Conservation (phyloP, 2,113 vertebrate species). For the Myanophis thanlyinensis region DNA sequence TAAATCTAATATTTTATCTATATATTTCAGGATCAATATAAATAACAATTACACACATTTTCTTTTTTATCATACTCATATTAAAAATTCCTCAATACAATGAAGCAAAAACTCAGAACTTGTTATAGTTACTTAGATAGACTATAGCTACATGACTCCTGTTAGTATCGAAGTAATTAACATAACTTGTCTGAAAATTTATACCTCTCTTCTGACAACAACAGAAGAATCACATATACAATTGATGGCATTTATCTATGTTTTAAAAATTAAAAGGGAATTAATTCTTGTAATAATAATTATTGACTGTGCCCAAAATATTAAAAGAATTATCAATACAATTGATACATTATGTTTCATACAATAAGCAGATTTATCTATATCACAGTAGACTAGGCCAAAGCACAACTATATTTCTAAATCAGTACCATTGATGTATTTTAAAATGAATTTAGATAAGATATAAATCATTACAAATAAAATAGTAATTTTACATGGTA, state of each 20-base stretch:
- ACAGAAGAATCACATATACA: neutral
- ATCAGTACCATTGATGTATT: neutral
- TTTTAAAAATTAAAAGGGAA: neutral
- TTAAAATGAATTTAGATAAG: neutral
- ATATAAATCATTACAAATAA: neutral
- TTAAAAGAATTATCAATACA: neutral
- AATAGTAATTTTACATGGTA: neutral
- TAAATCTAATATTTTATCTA: neutral
- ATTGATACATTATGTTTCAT: conserved; percentile 35
- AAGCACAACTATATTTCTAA: conserved; percentile 13
- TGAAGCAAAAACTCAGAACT: conserved; percentile 36
- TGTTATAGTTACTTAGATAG: conserved; percentile 26
- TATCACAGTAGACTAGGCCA: conserved; percentile 12
- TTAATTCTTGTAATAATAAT: conserved; percentile 11
- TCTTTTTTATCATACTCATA: neutral
- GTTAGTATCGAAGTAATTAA: neutral
- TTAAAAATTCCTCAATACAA: neutral
- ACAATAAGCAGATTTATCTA: conserved; percentile 42
- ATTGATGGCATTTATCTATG: neutral
- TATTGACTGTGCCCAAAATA: conserved; percentile 36
- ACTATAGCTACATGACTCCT: conserved; percentile 52
- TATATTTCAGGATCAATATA: neutral
- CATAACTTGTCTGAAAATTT: neutral
- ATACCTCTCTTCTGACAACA: neutral
- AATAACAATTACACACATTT: neutral